A percentile compares a stretch with the other conserved stretches of the same genome.
These are phyloP conservation scores for Tetramorium parvispinum DNA, from an alignment of 1,140 invertebrate genomes.

Conservation along the genomic window DNA sequence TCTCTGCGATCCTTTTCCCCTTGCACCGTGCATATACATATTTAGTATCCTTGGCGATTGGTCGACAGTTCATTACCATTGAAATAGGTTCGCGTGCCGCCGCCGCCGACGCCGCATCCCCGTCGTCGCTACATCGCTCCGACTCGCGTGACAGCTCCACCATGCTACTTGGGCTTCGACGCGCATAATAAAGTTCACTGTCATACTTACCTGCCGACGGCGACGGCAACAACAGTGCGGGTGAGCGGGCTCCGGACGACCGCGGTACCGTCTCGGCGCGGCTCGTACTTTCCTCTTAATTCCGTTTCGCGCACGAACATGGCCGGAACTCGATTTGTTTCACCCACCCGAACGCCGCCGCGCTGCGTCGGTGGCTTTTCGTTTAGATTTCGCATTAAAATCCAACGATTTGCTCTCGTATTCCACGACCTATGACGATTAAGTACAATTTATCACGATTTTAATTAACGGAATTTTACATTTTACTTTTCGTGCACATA, in stretches of 20 bases:
- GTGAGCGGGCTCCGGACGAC: background rate
- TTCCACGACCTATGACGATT: slow-evolving; percentile 4
- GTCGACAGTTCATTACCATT: slow-evolving; percentile 78
- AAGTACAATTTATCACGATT: slow-evolving; percentile 30
- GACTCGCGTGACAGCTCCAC: slow-evolving; percentile 71
- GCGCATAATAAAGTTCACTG: slow-evolving; percentile 76
- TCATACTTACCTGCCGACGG: slow-evolving; percentile 69
- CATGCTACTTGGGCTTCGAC: slow-evolving; percentile 67
- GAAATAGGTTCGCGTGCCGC: slow-evolving; percentile 76
- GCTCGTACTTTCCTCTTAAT: slow-evolving; percentile 22
- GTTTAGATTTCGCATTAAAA: slow-evolving; percentile 13
- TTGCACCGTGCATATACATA: slow-evolving; percentile 64
- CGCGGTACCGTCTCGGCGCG: slow-evolving; percentile 16
- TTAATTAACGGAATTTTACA: background rate
- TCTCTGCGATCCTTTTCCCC: background rate
- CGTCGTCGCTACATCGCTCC: slow-evolving; percentile 41
- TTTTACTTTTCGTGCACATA: background rate
- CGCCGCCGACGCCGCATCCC: slow-evolving; percentile 39
- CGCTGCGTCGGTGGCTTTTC: background rate
- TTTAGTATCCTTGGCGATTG: slow-evolving; percentile 76
- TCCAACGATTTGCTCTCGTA: background rate
- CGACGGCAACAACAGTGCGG: background rate
- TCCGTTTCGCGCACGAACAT: slow-evolving; percentile 21
- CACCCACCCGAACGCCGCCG: background rate
- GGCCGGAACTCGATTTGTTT: slow-evolving; percentile 1